Evolutionary conservation across 1,140 invertebrate genomes (phyloP).

Genomic region (Drosophila athabasca): DNA sequence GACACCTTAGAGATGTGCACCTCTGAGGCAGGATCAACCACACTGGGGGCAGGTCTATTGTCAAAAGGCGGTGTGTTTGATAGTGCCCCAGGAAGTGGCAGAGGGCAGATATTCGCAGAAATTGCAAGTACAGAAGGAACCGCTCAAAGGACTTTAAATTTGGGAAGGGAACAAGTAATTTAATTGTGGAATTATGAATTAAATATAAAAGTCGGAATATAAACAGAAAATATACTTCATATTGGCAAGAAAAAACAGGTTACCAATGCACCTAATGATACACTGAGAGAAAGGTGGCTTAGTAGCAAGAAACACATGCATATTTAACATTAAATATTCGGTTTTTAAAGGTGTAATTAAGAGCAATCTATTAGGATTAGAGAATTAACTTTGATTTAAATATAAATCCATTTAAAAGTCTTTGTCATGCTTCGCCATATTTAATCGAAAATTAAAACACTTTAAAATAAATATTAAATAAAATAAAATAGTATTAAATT

Average conservation of each 20-base stretch:
- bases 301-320: no score
- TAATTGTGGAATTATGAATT: constrained; percentile 5
- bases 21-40: constrained; percentile 33
- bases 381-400: no score
- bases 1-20: constrained; percentile 46
- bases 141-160: background rate
- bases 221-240: background rate
- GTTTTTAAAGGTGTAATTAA: no score
- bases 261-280: background rate
- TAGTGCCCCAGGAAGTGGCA: constrained; percentile 13
- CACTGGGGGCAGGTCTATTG: constrained; percentile 35
- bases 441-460: no score
- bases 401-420: no score
- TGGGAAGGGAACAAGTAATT: background rate
- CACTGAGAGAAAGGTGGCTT: no score
- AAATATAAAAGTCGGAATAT: background rate
- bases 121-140: constrained; percentile 13
- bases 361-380: no score
- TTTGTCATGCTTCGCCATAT: no score
- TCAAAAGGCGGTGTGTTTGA: constrained; percentile 41
- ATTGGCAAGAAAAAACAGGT: no score
- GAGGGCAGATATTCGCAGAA: constrained; percentile 16
- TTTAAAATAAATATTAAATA: no score
- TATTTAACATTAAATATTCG: no score
- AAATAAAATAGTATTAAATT: no score